Evolutionary conservation across 2,113 vertebrate genomes (phyloP), one percentile per base, ranked within the genome.

Genomic region (Stegastes partitus): DNA sequence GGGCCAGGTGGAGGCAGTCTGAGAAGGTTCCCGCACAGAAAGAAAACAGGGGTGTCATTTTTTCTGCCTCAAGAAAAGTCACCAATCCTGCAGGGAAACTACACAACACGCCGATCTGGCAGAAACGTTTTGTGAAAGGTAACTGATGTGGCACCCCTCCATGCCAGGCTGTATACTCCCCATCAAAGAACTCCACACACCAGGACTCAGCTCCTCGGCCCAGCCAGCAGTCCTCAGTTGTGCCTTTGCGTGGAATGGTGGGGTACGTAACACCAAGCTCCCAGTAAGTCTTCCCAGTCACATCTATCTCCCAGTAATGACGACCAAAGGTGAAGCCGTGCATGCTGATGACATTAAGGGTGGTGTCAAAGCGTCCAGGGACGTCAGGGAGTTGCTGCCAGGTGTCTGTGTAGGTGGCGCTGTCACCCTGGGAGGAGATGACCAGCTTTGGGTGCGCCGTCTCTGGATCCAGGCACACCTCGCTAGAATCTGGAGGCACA

Each of bases 301-400:
- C 96, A 18, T 95, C 92, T 42, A 97, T 94, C 82, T 97, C 97
- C 96, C 96, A 97, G 93, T 98, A 98, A 86, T 96, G 96, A 57
- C 96, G 95, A 5, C 95, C 95, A 1, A 89, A 87, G 0, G 88
- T 87, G 53, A 96, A 95, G 72, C 88, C 91, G 76, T 96, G 91
- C 28, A 31, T 76, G 21, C 95, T 93, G 85, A 98, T 94, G 50
- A 96, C 91, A 2, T 96, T 96, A 76, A 96, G 94, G 4, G 95
- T 94, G 76, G 94, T 96, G 92, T 97, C 96, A 22, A 97, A 98
- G 81, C 96, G 96, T 42, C 82, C 87, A 0, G 93, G 76, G 59
- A 92, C 93, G 21, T 98, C 96, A 0, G 89, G 79, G 5, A 95
- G 91, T 0, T 95, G 94, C 3, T 95, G 75, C 94, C 95, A 95